Conservation (phyloP, 2,888 invertebrate genomes). For the Apoda limacodes region DNA sequence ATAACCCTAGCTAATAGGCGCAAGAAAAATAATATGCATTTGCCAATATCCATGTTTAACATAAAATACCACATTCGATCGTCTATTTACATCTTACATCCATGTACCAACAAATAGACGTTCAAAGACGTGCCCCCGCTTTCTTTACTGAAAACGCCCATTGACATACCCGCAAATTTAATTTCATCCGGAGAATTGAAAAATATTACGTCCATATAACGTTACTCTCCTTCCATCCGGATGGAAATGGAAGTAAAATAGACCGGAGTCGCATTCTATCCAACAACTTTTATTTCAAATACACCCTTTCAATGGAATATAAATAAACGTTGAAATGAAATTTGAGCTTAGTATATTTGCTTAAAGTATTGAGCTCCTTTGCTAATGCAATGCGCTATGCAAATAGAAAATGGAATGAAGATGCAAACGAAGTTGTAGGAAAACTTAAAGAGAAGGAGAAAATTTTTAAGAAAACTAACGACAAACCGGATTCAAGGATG, state of each 20-base stretch:
- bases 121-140: constrained; percentile 25
- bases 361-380: constrained; percentile 25
- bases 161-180: constrained; percentile 43
- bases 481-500: constrained; percentile 24
- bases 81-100: constrained; percentile 13
- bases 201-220: constrained; percentile 44
- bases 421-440: constrained; percentile 28
- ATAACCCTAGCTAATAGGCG: no score
- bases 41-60: no score
- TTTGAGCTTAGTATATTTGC: constrained; percentile 22
- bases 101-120: constrained; percentile 23
- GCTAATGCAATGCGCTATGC: constrained; percentile 20
- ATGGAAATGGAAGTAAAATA: constrained; percentile 44
- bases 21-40: no score
- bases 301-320: constrained; percentile 23
- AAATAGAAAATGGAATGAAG: constrained; percentile 38
- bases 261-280: constrained; percentile 22
- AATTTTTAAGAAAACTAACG: constrained; percentile 4
- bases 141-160: constrained; percentile 26
- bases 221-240: constrained; percentile 37
- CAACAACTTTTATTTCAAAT: constrained; percentile 21
- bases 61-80: constrained; percentile 7
- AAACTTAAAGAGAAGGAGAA: no score
- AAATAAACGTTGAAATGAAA: constrained; percentile 33
- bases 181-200: constrained; percentile 41